Conservation (phyloP, 2,113 vertebrate species). For the Osmerus eperlanus region DNA sequence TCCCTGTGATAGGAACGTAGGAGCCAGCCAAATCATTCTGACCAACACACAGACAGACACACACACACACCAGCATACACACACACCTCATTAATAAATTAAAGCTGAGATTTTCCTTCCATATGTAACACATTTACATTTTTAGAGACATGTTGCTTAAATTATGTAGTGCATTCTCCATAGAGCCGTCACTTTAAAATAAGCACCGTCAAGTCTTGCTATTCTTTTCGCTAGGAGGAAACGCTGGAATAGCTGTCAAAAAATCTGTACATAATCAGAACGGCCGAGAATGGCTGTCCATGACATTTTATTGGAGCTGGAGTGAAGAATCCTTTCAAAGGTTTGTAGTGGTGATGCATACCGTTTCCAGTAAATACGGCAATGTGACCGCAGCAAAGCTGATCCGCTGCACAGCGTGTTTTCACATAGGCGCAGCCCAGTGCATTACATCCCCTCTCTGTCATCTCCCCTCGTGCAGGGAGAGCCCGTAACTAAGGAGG, state of each 20-base stretch:
- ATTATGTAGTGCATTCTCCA: constrained; percentile 12
- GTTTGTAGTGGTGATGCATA: neutral
- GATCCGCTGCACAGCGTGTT: too few relatives aligned
- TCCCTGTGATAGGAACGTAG: constrained; percentile 5
- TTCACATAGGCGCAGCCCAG: too few relatives aligned
- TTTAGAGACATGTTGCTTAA: constrained; percentile 5
- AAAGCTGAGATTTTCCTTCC: constrained; percentile 24
- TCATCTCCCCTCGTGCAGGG: neutral
- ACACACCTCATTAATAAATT: constrained; percentile 25
- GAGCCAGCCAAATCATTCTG: constrained; percentile 8
- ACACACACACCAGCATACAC: constrained; percentile 13
- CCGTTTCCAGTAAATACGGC: too few relatives aligned
- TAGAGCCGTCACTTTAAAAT: constrained; percentile 7
- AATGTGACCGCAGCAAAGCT: too few relatives aligned
- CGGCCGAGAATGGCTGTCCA: neutral
- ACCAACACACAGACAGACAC: neutral
- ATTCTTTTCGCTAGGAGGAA: neutral
- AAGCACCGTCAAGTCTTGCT: neutral
- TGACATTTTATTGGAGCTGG: neutral
- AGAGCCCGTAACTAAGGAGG: neutral
- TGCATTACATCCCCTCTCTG: neutral
- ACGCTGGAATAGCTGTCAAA: neutral
- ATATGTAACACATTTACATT: constrained; percentile 13
- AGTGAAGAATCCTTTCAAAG: neutral
- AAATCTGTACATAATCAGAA: neutral